Evolutionary conservation across 2,113 vertebrate genomes (phyloP).

Genomic region (Nanorana parkeri): DNA sequence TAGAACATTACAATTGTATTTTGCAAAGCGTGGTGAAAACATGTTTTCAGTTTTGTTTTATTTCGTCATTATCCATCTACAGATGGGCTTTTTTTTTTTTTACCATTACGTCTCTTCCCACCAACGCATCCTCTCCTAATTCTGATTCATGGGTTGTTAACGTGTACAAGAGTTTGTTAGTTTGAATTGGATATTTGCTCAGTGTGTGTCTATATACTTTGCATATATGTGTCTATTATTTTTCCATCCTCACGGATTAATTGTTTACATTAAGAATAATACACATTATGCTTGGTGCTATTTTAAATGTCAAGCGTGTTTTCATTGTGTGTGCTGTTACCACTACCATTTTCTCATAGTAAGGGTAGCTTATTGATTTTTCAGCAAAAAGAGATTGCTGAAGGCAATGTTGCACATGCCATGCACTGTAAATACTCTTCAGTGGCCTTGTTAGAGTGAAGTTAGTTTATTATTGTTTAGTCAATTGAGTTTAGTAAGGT

Average conservation of each 20-base stretch:
- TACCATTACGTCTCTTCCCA: neutral
- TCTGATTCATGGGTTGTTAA: neutral
- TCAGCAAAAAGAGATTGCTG: neutral
- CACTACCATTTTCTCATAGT: neutral
- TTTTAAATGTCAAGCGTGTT: no score
- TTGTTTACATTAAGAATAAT: no score
- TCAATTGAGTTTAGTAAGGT: neutral
- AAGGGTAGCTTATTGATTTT: constrained; percentile 33
- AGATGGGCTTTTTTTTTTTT: constrained; percentile 7
- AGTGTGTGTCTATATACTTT: neutral
- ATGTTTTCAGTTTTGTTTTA: constrained; percentile 17
- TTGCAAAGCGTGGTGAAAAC: neutral
- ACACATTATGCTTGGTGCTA: no score
- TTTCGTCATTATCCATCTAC: constrained; percentile 5
- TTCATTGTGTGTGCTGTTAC: no score
- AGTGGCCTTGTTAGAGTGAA: neutral
- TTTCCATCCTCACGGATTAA: neutral
- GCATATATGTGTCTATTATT: neutral
- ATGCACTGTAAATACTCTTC: neutral
- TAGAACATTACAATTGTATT: neutral
- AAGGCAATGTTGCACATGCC: constrained; percentile 9
- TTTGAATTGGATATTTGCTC: neutral
- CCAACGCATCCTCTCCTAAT: neutral
- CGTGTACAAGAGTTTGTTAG: neutral
- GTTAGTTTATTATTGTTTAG: constrained; percentile 3